phyloP scores from a whole-genome alignment of 2,797 vertebrate species.

The Aphelocoma californica region DNA sequence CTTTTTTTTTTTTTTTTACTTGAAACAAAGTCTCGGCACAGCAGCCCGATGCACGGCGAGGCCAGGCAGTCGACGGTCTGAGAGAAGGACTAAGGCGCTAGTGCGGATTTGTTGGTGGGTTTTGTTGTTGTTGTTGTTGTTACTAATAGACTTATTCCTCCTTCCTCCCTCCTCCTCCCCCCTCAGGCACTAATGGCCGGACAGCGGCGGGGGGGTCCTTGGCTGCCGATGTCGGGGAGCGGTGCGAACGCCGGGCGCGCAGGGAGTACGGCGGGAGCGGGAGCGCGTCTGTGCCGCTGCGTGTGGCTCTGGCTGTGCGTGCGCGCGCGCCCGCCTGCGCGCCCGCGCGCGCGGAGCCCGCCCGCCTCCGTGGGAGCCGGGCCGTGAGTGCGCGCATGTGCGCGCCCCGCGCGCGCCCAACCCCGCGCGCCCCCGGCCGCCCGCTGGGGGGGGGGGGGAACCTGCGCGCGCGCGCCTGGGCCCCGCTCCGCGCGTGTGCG shows the following conservation, averaged over 20 bases:
- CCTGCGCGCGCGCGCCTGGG: background rate
- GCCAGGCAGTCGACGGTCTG: slow-evolving; percentile 61
- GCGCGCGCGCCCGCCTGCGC: background rate
- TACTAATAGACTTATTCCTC: slow-evolving; percentile 50
- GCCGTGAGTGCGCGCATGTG: background rate
- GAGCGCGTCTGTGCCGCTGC: slow-evolving; percentile 45
- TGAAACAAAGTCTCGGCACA: slow-evolving; percentile 63
- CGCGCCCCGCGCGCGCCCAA: background rate
- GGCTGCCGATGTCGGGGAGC: slow-evolving; percentile 81
- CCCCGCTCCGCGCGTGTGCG: background rate
- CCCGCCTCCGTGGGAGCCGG: background rate
- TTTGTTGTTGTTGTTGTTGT: slow-evolving; percentile 43
- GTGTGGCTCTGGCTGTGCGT: background rate
- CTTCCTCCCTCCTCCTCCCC: slow-evolving; percentile 63
- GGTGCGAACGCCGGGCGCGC: slow-evolving; percentile 78
- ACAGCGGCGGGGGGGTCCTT: slow-evolving; percentile 73
- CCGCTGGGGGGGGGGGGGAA: background rate
- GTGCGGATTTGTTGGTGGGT: slow-evolving; percentile 56
- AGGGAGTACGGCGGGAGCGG: slow-evolving; percentile 69
- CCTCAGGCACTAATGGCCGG: slow-evolving; percentile 68
- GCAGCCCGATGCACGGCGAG: slow-evolving; percentile 57
- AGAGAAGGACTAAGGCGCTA: slow-evolving; percentile 53
- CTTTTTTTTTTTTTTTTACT: background rate
- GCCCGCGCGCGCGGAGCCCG: background rate
- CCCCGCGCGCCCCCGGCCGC: background rate